Evolutionary conservation across 2,797 vertebrate genomes (phyloP), one percentile per base, ranked within the genome.

Genomic region (Falco biarmicus): DNA sequence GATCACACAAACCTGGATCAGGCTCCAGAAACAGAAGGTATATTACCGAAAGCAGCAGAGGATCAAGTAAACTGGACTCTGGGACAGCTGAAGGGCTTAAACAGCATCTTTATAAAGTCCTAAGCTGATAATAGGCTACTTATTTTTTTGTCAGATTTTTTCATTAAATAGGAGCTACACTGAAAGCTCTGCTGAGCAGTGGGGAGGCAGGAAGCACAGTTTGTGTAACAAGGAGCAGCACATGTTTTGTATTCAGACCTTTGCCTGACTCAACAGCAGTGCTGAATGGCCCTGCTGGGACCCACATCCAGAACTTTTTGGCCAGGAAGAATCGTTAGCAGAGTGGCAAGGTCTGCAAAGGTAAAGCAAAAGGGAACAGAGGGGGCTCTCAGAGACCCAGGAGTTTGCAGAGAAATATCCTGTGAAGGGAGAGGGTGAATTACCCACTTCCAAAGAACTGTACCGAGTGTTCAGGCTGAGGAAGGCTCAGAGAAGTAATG

Each of bases 171-270:
- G n/a, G 29, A 92, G 53, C 47, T 80, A 60, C 37, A 61, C n/a
- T 63, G 64, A 37, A 89, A 77, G 70, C 66, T 63, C 70, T 51
- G 60, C 64, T 85, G 75, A 69, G 81, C 71, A 83, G 32, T 11
- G 31, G 2, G 15, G 50, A 75, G 84, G 87, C 65, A 82, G 73
- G 53, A 88, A 90, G 70, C 39, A 76, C 2, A 84, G 59, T 53
- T 87, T 90, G 86, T 77, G 75, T 93, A 92, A 94, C 48, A 41
- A 84, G 81, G 32, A 93, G 81, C 54, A 79, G 82, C 93, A 93
- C 81, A 45, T 79, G 84, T 85, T 96, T 95, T 84, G 65, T n/a
- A 51, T 92, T 92, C 92, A 86, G 37, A 31, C 47, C 31, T 73
- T 76, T 31, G 77, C 41, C 75, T 84, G 83, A 92, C 63, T 90